These are phyloP conservation scores for Ennomos erosarius DNA, from an alignment of 2,888 invertebrate species.

Conservation along the genomic window DNA sequence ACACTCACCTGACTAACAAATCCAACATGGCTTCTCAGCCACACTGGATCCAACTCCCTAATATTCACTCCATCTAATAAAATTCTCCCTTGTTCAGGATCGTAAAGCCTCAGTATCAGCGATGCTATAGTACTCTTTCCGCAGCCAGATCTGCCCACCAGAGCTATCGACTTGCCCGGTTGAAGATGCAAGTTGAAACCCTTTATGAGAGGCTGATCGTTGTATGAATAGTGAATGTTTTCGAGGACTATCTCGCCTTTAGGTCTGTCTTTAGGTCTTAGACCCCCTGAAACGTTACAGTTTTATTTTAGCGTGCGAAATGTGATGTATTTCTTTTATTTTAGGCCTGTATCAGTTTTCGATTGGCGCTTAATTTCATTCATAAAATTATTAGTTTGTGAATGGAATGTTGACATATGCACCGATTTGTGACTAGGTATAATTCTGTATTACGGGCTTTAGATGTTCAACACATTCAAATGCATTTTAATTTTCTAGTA, in stretches of 20 bases:
- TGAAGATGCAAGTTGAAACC: slow-evolving; percentile 88
- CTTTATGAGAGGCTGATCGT: slow-evolving; percentile 84
- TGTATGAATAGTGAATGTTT: slow-evolving; percentile 90
- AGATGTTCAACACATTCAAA: too few species aligned
- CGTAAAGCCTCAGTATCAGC: slow-evolving; percentile 93
- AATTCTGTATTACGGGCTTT: too few species aligned
- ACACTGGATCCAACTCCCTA: slow-evolving; percentile 90
- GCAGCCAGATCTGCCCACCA: slow-evolving; percentile 96
- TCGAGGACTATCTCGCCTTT: slow-evolving; percentile 91
- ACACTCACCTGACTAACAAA: slow-evolving; percentile 91
- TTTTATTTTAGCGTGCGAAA: not conserved
- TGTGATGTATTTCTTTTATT: not conserved
- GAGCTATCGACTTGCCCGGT: slow-evolving; percentile 90
- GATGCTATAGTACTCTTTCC: slow-evolving; percentile 97
- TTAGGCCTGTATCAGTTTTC: not conserved
- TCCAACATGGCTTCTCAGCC: slow-evolving; percentile 95
- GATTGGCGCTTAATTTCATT: too few species aligned
- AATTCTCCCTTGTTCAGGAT: slow-evolving; percentile 90
- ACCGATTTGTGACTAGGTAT: too few species aligned
- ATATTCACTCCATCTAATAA: slow-evolving; percentile 92
- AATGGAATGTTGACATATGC: too few species aligned
- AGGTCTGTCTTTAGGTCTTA: slow-evolving; percentile 81
- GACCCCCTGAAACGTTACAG: slow-evolving; percentile 82
- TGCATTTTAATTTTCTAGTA: too few species aligned
- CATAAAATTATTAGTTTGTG: too few species aligned